Conservation (phyloP, 2,113 vertebrate genomes). For the Castor canadensis region DNA sequence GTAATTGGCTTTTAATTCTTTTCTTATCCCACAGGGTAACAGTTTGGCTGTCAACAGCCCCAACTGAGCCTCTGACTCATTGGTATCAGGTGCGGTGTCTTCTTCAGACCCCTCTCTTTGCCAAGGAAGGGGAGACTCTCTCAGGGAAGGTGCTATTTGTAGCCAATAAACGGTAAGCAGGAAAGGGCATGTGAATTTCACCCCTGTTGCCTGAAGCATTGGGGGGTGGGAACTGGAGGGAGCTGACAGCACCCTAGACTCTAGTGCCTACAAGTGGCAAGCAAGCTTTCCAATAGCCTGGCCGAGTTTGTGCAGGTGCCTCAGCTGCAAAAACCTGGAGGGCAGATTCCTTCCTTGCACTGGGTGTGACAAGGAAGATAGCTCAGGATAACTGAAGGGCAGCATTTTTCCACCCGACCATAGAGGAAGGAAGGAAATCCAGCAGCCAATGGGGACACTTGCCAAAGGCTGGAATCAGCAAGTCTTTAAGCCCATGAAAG, state of each 20-base stretch:
- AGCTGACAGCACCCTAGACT: background rate
- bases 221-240: background rate
- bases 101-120: slow-evolving; percentile 88
- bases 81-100: slow-evolving; percentile 90
- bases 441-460: background rate
- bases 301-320: background rate
- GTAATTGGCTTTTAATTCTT: background rate
- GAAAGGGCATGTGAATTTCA: fast-evolving
- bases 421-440: background rate
- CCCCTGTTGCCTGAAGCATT: background rate
- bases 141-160: slow-evolving; percentile 86
- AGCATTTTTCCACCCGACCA: background rate
- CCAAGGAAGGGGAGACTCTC: slow-evolving; percentile 87
- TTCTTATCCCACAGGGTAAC: slow-evolving; percentile 78
- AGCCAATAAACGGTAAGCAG: slow-evolving; percentile 84
- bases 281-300: background rate
- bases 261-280: no score
- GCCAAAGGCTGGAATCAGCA: background rate
- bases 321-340: background rate
- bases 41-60: slow-evolving; percentile 89
- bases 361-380: background rate
- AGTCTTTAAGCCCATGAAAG: background rate
- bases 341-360: background rate
- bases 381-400: background rate
- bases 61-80: slow-evolving; percentile 87